Conservation (phyloP, 2,888 invertebrate genomes). For the Cacoxenus indagator region DNA sequence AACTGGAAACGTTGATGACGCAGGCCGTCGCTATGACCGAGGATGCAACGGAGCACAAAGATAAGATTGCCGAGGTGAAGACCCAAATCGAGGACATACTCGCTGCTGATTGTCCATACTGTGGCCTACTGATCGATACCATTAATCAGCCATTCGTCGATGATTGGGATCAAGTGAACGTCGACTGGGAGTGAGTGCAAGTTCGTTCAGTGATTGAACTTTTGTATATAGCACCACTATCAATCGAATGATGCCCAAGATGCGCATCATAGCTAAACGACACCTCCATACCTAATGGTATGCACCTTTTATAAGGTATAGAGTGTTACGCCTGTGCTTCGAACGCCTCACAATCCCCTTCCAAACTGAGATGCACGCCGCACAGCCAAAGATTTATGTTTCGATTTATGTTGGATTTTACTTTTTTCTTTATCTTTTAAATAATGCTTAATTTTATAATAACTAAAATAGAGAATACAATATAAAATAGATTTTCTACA, state of each 20-base stretch:
- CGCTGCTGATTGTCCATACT: slow-evolving; percentile 92
- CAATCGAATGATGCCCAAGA: too few species aligned
- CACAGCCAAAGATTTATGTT: not conserved
- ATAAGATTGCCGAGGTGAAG: slow-evolving; percentile 77
- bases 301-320: too few species aligned
- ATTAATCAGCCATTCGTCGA: slow-evolving; percentile 90
- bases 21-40: too few species aligned
- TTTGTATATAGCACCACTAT: too few species aligned
- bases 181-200: slow-evolving; percentile 91
- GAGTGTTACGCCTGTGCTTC: too few species aligned
- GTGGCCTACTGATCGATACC: slow-evolving; percentile 93
- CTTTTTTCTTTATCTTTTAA: not conserved
- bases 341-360: too few species aligned
- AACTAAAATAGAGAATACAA: slow-evolving; percentile 11
- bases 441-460: not conserved
- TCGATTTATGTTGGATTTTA: not conserved
- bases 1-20: slow-evolving; percentile 63
- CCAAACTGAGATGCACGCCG: not conserved
- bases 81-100: slow-evolving; percentile 89
- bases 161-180: slow-evolving; percentile 84
- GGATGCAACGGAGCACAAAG: slow-evolving; percentile 44
- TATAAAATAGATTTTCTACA: slow-evolving; percentile 26
- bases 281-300: too few species aligned
- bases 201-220: too few species aligned
- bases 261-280: too few species aligned